A percentile compares a stretch with the other conserved stretches of the same genome.
Evolutionary conservation across 2,797 vertebrate genomes (phyloP).

Genomic region (Premnoplex brunnescens): DNA sequence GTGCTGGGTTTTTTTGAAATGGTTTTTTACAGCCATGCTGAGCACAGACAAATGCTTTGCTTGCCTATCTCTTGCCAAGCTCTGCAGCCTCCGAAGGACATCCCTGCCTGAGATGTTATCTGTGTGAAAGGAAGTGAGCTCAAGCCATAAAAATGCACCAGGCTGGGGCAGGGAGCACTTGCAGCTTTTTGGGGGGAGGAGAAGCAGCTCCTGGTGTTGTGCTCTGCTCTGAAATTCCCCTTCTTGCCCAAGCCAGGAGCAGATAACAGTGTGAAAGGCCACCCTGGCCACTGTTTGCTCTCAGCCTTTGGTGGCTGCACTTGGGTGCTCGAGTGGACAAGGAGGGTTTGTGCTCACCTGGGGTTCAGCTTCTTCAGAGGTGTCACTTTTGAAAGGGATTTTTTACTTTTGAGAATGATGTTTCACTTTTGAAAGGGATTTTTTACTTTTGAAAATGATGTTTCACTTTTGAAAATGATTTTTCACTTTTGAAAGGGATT

Average conservation of each 20-base stretch:
- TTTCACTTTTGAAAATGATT: background rate
- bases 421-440: too few relatives aligned
- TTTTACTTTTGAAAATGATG: background rate
- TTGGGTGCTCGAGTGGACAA: background rate
- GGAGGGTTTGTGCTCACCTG: background rate
- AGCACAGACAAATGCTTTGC: background rate
- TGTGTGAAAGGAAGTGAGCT: slow-evolving; percentile 55
- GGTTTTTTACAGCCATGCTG: background rate
- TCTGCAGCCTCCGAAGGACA: background rate
- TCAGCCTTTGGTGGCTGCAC: background rate
- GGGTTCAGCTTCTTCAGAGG: background rate
- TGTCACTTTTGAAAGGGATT: background rate
- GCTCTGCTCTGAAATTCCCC: background rate
- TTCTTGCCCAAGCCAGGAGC: background rate
- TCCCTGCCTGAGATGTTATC: slow-evolving; percentile 9
- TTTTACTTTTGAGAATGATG: background rate
- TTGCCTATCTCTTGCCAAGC: background rate
- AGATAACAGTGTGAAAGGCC: background rate
- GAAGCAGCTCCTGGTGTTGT: background rate
- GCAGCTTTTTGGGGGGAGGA: background rate
- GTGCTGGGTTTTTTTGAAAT: background rate
- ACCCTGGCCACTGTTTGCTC: background rate
- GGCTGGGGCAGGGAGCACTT: background rate
- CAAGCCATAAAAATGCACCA: slow-evolving; percentile 31
- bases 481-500: background rate